Base-by-base conservation (phyloP, 1,140 invertebrate genomes). In the Ooceraea biroi region DNA sequence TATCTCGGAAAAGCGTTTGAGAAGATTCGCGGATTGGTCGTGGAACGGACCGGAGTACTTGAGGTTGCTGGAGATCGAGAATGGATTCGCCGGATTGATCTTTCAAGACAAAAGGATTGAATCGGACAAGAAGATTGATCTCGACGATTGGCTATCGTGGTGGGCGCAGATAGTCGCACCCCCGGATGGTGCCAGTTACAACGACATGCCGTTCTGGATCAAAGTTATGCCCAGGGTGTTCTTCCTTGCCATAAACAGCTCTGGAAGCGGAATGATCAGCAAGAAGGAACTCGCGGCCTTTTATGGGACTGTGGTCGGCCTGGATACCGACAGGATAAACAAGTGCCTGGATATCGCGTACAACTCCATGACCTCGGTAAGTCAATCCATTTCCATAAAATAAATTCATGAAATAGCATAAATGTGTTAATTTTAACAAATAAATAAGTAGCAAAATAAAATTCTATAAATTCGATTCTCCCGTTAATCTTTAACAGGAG, bases 21-120 rank as follows among this genome's bases (percentile, higher is more conserved):
- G 96, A 52, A 96, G 96, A 92, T 97, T 96, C 91, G 96, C 96
- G 44, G 96, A 97, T 88, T 97, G 96, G 96, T 96, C 96, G 48
- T 95, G 93, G 77, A 96, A 96, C 91, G 96, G 96, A 30, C 95
- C 96, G 12, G 96, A 97, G 91, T 96, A 96, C 74, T 92, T 97
- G 50, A 94, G 96, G 63, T 95, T 97, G 91, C 95, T 97, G 48
- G 96, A 97, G 89, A 93, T 95, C 48, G 96, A 96, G 87, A 72
- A 87, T 14, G 89, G 89, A 30, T 48, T 90, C 0, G 82, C 84
- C 8, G 82, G 88, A 4, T 71, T 89, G 44, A 84, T 90, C 0
- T 61, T 90, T 10, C 58, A 50, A 22, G 78, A 83, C 2, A 83
- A 60, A 3, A 65, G 76, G 3, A 11, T 4, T 0, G 76, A 85